Percentiles rank a stretch among this genome's conserved stretches.
These are phyloP conservation scores for Embidobia sp. DNA, from an alignment of 2,888 invertebrate species.

Conservation along the genomic window DNA sequence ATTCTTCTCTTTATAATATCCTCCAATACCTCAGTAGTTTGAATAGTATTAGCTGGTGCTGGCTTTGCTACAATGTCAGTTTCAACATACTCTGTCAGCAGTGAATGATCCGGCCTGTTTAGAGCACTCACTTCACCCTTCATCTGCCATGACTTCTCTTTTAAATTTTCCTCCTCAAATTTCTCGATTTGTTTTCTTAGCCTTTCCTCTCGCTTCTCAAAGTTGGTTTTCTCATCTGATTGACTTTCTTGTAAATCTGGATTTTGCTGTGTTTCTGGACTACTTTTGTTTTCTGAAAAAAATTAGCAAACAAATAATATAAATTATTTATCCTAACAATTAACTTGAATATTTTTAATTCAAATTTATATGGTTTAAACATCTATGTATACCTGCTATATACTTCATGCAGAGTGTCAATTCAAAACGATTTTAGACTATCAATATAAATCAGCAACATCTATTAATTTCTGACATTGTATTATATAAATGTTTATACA, in stretches of 20 bases:
- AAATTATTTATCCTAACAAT: neutral
- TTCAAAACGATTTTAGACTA: too few species aligned
- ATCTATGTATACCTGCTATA: too few species aligned
- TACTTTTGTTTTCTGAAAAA: conserved; percentile 65
- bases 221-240: conserved; percentile 16
- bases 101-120: conserved; percentile 93
- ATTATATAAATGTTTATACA: too few species aligned
- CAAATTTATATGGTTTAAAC: too few species aligned
- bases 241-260: conserved; percentile 6
- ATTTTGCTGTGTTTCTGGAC: too few species aligned
- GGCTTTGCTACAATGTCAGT: conserved; percentile 92
- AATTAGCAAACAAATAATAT: neutral
- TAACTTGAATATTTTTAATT: too few species aligned
- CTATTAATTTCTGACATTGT: too few species aligned
- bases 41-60: conserved; percentile 95
- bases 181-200: conserved; percentile 86
- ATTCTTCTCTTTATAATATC: conserved; percentile 95
- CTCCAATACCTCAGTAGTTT: conserved; percentile 93
- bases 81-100: conserved; percentile 95
- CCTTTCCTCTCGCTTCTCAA: conserved; percentile 89
- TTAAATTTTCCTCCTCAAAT: conserved; percentile 88
- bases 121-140: conserved; percentile 93
- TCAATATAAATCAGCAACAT: too few species aligned
- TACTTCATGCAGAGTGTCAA: too few species aligned
- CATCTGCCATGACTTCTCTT: conserved; percentile 96